Base-by-base conservation (phyloP, 2,888 invertebrate species). In the Ochropleura plecta region DNA sequence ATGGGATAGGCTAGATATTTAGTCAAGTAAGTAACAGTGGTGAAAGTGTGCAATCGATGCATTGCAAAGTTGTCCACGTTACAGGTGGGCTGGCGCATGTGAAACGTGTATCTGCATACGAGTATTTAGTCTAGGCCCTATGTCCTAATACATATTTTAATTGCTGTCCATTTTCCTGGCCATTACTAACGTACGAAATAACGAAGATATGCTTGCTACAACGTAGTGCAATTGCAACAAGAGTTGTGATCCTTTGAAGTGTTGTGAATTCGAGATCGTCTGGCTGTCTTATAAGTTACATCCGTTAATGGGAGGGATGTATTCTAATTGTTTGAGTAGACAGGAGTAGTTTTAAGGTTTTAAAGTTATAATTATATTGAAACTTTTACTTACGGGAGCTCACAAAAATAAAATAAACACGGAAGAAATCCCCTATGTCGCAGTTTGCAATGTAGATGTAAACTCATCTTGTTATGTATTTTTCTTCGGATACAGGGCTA, bases 1-100 rank as follows among this genome's bases (percentile, higher is more conserved):
- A 81, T 65, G 80, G 83, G 83, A 73, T 83, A 69, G 70, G 70
- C 30, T 71, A 76, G 70, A 76, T 80, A 60, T 73, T 80, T 46
- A 60, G 80, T 83, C 79, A 71, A 62, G 79, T 78, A 75, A 68
- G 70, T 83, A 76, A 82, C 72, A 83, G 73, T 76, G 76, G 83
- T 83, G 82, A 82, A 83, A 82, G 83, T 82, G 62, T 77, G 81
- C 82, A 80, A 80, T 73, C 80, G 83, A 83, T 82, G 68, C 72
- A 82, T 82, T 82, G 82, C 82, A 70, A 62, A 80, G 59, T 72
- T 46, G 80, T 62, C 64, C 73, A 46, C 48, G 64, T 68, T 81
- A 82, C 82, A 82, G 82, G 82, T 82, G 76, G 68, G 69, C 79
- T 55, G 83, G 68, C 67, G 60, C 60, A 63, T 63, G 70, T 83